A percentile compares a stretch with the other conserved stretches of the same genome.
phyloP scores from a whole-genome alignment of 2,113 vertebrate genomes.

The Leptodactylus fuscus region DNA sequence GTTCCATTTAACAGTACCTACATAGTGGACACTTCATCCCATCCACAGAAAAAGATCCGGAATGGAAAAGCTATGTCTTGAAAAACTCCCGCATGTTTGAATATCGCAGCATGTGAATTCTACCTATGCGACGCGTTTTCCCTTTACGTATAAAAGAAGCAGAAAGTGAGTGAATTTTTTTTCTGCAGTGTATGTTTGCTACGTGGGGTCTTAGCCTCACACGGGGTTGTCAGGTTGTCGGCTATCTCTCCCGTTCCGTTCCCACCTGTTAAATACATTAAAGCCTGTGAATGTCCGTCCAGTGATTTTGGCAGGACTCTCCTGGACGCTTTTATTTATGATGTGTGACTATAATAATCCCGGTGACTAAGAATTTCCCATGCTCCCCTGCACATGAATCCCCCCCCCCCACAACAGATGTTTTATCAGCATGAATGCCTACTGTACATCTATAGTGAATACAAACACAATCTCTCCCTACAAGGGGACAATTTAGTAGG shows the following conservation, averaged over 20 bases:
- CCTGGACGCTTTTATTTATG: slow-evolving; percentile 17
- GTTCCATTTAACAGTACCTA: too few relatives aligned
- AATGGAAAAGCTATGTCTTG: too few relatives aligned
- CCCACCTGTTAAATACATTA: slow-evolving; percentile 3
- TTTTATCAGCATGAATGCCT: slow-evolving; percentile 49
- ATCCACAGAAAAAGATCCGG: too few relatives aligned
- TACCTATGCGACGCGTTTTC: too few relatives aligned
- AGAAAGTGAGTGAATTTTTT: too few relatives aligned
- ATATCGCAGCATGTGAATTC: too few relatives aligned
- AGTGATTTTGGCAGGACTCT: not conserved
- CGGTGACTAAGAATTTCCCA: slow-evolving; percentile 30
- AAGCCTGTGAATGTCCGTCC: not conserved
- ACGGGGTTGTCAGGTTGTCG: not conserved
- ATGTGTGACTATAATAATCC: slow-evolving; percentile 18
- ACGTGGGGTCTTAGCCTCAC: too few relatives aligned
- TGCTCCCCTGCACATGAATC: not conserved
- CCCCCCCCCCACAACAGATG: slow-evolving; percentile 1
- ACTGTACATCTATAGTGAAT: slow-evolving; percentile 39
- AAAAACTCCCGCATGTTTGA: too few relatives aligned
- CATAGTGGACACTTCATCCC: too few relatives aligned
- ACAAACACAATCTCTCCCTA: slow-evolving; percentile 39
- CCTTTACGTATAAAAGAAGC: too few relatives aligned
- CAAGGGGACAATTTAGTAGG: slow-evolving; percentile 65
- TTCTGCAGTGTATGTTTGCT: too few relatives aligned
- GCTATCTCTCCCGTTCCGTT: not conserved